Base-by-base conservation (phyloP, 2,888 invertebrate species). In the Tetrapedia diversipes region DNA sequence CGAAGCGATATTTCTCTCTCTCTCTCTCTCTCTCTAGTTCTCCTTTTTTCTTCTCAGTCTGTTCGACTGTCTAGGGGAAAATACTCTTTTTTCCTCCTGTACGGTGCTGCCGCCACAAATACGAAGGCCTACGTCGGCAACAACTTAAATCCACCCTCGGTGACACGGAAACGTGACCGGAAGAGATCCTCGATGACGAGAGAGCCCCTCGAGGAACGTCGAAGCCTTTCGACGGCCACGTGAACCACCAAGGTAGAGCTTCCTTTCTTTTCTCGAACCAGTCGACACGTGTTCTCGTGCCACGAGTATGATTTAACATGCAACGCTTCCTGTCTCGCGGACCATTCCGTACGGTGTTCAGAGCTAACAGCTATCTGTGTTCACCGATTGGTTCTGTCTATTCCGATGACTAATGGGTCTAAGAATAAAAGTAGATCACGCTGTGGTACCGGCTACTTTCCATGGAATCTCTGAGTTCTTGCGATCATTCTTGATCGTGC, bases 261-360 rank as follows among this genome's bases (percentile, higher is more conserved):
- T 11, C 10, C 11, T 2, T 16, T 11, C 11, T 2, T 16, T 11
- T 37, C 14, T 39, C 4, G 27, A 43, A 37, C 22, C 16, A 19
- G 29, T 57, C 53, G 63, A 71, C 64, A 41, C 54, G 61, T 60
- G 68, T 59, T 49, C n/a, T 14, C 41, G 27, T 41, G 19, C n/a
- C n/a, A 4, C 51, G 16, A 43, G 22, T 24, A 49, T 16, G 32
- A 41, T 45, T 34, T 34, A 11, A 27, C 59, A 75, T 41, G 72
- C 72, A 41, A 65, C 43, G 19, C 24, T 43, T 53, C 41, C 59
- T 19, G 45, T 32, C 45, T 43, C 47, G 8, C 1, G 10, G 24
- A 16, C 39, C 27, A 27, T 22, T 70, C 41, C 22, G 39, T 29
- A 14, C 7, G 29, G 4, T 8, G 22, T 11, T 24, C 10, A 51